Evolutionary conservation across 2,797 vertebrate species (phyloP).

Genomic region (Calcarius lapponicus): DNA sequence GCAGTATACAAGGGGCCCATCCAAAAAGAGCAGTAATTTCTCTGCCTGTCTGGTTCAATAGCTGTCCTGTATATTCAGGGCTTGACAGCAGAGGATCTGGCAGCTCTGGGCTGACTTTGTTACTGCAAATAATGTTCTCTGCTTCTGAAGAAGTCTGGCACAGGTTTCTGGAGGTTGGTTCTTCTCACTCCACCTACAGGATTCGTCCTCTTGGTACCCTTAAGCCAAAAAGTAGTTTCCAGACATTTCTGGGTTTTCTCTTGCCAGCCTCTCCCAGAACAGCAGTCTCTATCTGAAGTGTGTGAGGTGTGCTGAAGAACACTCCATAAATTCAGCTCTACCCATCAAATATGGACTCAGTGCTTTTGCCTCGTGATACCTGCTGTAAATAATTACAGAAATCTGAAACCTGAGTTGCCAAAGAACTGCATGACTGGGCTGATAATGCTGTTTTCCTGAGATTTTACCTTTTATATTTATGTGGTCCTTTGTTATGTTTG

Average conservation of each 20-base stretch:
- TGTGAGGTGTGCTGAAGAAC: background rate
- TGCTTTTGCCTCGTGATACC: background rate
- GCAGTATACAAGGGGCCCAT: background rate
- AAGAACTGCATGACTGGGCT: background rate
- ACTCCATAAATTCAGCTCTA: background rate
- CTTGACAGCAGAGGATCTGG: accelerated
- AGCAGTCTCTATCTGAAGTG: background rate
- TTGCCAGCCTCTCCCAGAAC: background rate
- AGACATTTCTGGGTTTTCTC: background rate
- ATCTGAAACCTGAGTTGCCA: background rate
- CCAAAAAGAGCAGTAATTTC: background rate
- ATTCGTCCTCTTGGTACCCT: background rate
- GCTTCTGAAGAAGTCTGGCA: background rate
- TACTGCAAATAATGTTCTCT: background rate
- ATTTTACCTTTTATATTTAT: background rate
- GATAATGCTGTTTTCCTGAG: background rate
- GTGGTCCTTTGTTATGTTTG: background rate
- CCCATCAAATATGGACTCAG: background rate
- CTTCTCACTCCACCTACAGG: background rate
- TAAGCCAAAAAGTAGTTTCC: background rate
- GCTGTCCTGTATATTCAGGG: accelerated
- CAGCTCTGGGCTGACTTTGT: background rate
- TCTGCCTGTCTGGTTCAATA: background rate
- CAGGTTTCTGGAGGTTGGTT: background rate
- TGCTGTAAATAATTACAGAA: background rate